Evolutionary conservation across 2,888 invertebrate genomes (phyloP).

Genomic region (Cosmorhoe ocellata): DNA sequence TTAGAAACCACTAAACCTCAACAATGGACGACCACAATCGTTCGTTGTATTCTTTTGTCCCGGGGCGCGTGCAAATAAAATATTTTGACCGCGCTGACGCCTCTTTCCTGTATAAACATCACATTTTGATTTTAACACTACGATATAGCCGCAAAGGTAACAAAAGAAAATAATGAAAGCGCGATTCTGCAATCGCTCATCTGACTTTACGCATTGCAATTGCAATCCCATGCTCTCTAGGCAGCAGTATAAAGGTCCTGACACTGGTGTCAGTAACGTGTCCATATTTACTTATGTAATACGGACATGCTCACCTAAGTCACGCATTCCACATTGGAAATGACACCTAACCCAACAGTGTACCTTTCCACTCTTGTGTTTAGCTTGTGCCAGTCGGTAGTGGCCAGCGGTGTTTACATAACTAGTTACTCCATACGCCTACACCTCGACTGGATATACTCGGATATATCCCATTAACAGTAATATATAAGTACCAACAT

Average conservation of each 20-base stretch:
- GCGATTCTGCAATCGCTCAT: too few relatives aligned
- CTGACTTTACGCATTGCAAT: too few relatives aligned
- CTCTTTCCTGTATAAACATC: slow-evolving; percentile 51
- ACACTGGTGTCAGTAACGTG: slow-evolving; percentile 22
- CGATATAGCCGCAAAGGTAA: too few relatives aligned
- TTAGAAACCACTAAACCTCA: slow-evolving; percentile 59
- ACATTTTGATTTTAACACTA: slow-evolving; percentile 33
- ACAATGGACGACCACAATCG: slow-evolving; percentile 63
- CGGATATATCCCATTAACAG: slow-evolving; percentile 54
- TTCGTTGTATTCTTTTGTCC: slow-evolving; percentile 60
- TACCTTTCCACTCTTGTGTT: slow-evolving; percentile 55
- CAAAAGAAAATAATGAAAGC: too few relatives aligned
- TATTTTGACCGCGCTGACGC: slow-evolving; percentile 53
- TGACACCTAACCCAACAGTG: slow-evolving; percentile 54
- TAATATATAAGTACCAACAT: slow-evolving; percentile 45
- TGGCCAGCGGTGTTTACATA: slow-evolving; percentile 72
- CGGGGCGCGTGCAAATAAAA: slow-evolving; percentile 64
- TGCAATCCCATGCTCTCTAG: too few relatives aligned
- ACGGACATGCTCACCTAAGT: slow-evolving; percentile 14
- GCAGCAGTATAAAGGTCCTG: background rate
- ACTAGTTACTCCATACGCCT: slow-evolving; percentile 70
- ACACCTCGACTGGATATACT: slow-evolving; percentile 56
- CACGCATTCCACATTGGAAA: slow-evolving; percentile 42
- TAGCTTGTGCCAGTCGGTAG: slow-evolving; percentile 56
- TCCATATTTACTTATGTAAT: slow-evolving; percentile 20